phyloP scores from a whole-genome alignment of 2,888 invertebrate genomes.

The Pristionchus mayeri region DNA sequence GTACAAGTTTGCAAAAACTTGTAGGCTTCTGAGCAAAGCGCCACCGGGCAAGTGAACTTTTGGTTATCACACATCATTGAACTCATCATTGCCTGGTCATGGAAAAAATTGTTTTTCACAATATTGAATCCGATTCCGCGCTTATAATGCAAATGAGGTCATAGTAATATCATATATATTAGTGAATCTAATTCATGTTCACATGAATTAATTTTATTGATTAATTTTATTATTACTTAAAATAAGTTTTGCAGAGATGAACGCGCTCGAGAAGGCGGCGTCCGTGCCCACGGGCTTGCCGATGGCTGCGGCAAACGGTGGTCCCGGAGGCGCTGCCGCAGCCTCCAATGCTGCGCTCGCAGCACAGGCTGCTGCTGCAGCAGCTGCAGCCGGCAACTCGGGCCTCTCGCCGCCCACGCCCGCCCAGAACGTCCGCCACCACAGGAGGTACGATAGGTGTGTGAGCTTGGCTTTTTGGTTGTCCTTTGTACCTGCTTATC shows the following conservation, averaged over 20 bases:
- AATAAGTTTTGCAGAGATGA: constrained; percentile 8
- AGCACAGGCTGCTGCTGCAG: neutral
- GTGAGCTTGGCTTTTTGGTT: neutral
- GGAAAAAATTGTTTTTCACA: too few relatives aligned
- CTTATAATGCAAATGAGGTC: too few relatives aligned
- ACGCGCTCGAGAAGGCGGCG: constrained; percentile 33
- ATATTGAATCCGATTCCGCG: too few relatives aligned
- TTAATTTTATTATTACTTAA: too few relatives aligned
- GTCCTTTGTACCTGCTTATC: neutral
- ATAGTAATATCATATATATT: too few relatives aligned
- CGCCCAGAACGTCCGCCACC: constrained; percentile 73
- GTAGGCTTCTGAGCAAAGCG: too few relatives aligned
- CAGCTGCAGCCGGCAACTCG: neutral
- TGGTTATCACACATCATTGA: too few relatives aligned
- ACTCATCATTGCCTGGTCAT: too few relatives aligned
- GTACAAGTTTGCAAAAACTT: too few relatives aligned
- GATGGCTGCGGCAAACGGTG: neutral
- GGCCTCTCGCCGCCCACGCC: constrained; percentile 72
- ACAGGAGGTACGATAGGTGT: constrained; percentile 39
- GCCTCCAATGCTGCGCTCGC: neutral
- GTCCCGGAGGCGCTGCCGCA: neutral
- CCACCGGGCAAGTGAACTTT: too few relatives aligned
- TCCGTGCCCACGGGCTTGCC: neutral
- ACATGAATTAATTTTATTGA: too few relatives aligned
- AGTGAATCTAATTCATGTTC: too few relatives aligned